A percentile compares a stretch with the other conserved stretches of the same genome.
Conservation (phyloP, 2,888 invertebrate species). For the Zele albiditarsus region DNA sequence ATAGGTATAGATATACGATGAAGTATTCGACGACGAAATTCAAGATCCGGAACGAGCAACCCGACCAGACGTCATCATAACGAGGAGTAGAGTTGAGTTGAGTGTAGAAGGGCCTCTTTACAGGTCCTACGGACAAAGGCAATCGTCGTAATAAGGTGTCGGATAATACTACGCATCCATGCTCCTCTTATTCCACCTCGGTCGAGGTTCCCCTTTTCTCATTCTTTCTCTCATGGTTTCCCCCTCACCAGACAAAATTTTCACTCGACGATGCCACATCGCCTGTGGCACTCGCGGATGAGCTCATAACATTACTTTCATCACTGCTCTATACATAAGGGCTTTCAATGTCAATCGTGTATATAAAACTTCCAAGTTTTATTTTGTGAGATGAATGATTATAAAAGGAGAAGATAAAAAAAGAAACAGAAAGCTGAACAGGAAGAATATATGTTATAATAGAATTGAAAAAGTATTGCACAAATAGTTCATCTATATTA, state of each 20-base stretch:
- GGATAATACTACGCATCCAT: constrained; percentile 23
- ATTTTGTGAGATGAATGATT: not conserved
- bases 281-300: not conserved
- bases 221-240: not conserved
- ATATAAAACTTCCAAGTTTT: not conserved
- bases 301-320: not conserved
- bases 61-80: constrained; percentile 21
- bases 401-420: not conserved
- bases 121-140: constrained; percentile 54
- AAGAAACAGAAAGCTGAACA: not conserved
- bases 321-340: constrained; percentile 3
- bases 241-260: not conserved
- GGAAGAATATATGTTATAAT: not conserved
- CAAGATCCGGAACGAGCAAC: constrained; percentile 49
- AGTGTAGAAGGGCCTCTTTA: constrained; percentile 15
- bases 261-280: constrained; percentile 1
- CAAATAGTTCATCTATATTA: not conserved
- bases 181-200: constrained; percentile 1
- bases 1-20: not conserved
- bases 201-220: not conserved
- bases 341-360: constrained; percentile 5
- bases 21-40: constrained; percentile 42
- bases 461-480: not conserved
- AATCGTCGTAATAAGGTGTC: constrained; percentile 54
- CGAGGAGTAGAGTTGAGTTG: constrained; percentile 20